These are phyloP conservation scores for Macrostomum lignano DNA, from an alignment of 1,140 invertebrate species.

Conservation along the genomic window DNA sequence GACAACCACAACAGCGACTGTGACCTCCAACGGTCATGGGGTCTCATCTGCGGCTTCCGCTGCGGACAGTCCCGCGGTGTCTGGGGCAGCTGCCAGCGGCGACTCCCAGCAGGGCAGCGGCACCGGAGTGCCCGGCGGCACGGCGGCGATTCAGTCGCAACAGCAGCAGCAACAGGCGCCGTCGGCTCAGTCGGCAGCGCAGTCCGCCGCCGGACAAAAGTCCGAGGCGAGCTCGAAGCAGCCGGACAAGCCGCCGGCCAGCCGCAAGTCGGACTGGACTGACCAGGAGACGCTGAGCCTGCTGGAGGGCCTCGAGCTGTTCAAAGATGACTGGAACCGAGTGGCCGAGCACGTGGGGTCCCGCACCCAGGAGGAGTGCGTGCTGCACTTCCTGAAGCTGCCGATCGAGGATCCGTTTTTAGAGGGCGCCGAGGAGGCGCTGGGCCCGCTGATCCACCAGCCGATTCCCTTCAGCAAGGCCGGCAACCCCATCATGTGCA, in stretches of 20 bases:
- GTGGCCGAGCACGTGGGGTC: constrained; percentile 7
- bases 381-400: constrained; percentile 74
- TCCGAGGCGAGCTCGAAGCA: too few relatives aligned
- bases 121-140: too few relatives aligned
- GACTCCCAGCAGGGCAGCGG: too few relatives aligned
- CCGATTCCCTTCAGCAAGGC: constrained; percentile 53
- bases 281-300: constrained; percentile 62
- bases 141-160: too few relatives aligned
- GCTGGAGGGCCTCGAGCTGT: constrained; percentile 77
- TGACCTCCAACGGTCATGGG: too few relatives aligned
- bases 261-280: constrained; percentile 1
- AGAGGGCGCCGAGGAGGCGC: constrained; percentile 42
- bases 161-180: too few relatives aligned
- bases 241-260: neutral
- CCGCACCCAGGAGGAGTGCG: constrained; percentile 54
- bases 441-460: constrained; percentile 7
- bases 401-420: constrained; percentile 96
- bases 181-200: too few relatives aligned
- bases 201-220: too few relatives aligned
- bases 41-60: too few relatives aligned
- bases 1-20: too few relatives aligned
- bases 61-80: too few relatives aligned
- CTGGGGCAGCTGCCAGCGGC: too few relatives aligned
- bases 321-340: constrained; percentile 99
- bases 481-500: constrained; percentile 97